Evolutionary conservation across 2,797 vertebrate genomes (phyloP), one percentile per base, ranked within the genome.

Genomic region (Gobionotothen gibberifrons): DNA sequence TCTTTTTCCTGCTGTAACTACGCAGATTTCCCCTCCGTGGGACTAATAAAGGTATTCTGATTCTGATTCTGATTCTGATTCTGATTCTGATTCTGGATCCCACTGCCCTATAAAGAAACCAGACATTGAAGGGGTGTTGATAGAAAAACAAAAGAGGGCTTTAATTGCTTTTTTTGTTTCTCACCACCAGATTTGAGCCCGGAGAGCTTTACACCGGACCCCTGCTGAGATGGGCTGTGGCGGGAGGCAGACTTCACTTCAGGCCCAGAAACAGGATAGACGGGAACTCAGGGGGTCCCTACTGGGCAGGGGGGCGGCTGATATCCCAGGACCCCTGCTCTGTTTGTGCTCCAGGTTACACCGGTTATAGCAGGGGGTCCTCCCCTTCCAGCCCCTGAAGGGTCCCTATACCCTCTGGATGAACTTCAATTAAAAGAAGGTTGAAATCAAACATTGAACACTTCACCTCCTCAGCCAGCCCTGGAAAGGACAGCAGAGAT

Each of bases 261-360:
- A 52, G 90, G 89, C 87, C 81, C 54, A 66, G 63, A 70, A 19
- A 82, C 32, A 58, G 71, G 61, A 63, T 69, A 66, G 62, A 75
- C n/a, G 19, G 60, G 77, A 63, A 82, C 52, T 72, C 53, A 39
- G 16, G 59, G 78, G 81, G 81, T 72, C 78, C 82, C 87, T 81
- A 58, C 71, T 58, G 79, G 88, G 89, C 53, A 76, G 52, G 81
- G 32, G 83, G 79, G 69, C 6, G 68, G 78, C 10, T 83, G 87
- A 88, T 87, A 79, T 74, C 71, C 78, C 58, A 76, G 87, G 85
- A 93, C 89, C 93, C 91, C 93, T 94, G 93, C 78, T 85, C 81
- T 76, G 90, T 72, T 87, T 86, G 62, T 80, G 89, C 94, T 92
- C 82, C 84, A 63, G 92, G 92, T 86, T 81, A 91, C 57, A 62